phyloP scores from a whole-genome alignment of 2,888 invertebrate genomes.

The Minunthozetes semirufus region DNA sequence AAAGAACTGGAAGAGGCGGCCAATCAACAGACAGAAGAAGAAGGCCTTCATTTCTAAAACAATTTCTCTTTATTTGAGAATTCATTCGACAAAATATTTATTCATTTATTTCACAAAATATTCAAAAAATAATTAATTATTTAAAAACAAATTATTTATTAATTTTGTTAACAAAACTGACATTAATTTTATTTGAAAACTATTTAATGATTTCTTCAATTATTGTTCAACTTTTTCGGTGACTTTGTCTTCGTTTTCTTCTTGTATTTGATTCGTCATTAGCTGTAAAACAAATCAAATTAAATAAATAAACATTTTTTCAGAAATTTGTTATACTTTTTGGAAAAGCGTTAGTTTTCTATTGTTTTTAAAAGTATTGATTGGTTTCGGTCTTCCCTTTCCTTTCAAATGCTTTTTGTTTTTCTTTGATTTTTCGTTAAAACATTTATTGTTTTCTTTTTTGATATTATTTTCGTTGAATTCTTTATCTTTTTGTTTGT shows the following conservation, averaged over 20 bases:
- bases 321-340: background rate
- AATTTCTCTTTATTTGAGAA: background rate
- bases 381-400: background rate
- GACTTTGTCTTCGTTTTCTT: too few species aligned
- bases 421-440: background rate
- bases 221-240: too few species aligned
- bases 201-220: too few species aligned
- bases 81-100: background rate
- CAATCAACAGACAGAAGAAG: background rate
- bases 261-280: too few species aligned
- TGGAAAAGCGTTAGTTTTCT: conserved; percentile 10
- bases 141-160: background rate
- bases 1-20: too few species aligned
- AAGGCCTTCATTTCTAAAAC: background rate
- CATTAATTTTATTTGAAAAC: background rate
- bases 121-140: too few species aligned
- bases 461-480: background rate
- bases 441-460: background rate
- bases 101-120: background rate
- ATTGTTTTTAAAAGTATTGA: background rate
- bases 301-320: background rate
- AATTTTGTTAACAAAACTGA: too few species aligned
- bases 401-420: background rate
- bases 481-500: background rate
- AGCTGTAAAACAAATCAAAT: background rate